These are phyloP conservation scores for Trilocha varians DNA, from an alignment of 2,888 invertebrate genomes.

Conservation along the genomic window DNA sequence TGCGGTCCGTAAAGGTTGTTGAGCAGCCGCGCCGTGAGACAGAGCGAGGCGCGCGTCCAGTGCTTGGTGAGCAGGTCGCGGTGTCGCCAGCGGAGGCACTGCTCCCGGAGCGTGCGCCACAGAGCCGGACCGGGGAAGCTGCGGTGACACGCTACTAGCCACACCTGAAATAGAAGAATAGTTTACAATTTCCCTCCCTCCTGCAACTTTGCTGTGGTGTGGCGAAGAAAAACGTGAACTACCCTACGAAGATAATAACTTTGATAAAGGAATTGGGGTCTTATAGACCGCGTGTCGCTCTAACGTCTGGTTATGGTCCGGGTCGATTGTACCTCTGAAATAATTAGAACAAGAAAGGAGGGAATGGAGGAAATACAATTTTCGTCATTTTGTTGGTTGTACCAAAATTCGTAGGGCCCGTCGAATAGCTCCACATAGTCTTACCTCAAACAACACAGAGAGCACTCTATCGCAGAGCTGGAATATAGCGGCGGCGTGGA, in stretches of 20 bases:
- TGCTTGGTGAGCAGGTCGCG: constrained; percentile 93
- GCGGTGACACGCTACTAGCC: constrained; percentile 15
- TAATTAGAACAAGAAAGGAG: too few relatives aligned
- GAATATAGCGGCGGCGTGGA: constrained; percentile 84
- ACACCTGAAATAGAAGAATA: constrained; percentile 7
- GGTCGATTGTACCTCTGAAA: too few relatives aligned
- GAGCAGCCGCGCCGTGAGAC: constrained; percentile 87
- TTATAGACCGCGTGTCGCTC: too few relatives aligned
- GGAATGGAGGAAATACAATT: too few relatives aligned
- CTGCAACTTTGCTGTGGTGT: too few relatives aligned
- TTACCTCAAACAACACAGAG: constrained; percentile 85
- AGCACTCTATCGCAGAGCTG: constrained; percentile 95
- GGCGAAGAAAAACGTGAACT: too few relatives aligned
- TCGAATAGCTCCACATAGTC: not conserved
- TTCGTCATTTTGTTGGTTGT: too few relatives aligned
- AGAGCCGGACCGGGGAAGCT: constrained; percentile 94
- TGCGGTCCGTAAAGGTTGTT: constrained; percentile 91
- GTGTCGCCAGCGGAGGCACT: constrained; percentile 95
- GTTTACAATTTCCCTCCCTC: too few relatives aligned
- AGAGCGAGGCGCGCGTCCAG: constrained; percentile 94
- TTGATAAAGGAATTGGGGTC: too few relatives aligned
- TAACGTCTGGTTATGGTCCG: too few relatives aligned
- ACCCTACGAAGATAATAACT: too few relatives aligned
- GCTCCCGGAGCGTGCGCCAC: constrained; percentile 95
- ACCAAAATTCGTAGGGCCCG: too few relatives aligned